Evolutionary conservation across 2,888 invertebrate species (phyloP).

Genomic region (Chloroclystis v-ata): DNA sequence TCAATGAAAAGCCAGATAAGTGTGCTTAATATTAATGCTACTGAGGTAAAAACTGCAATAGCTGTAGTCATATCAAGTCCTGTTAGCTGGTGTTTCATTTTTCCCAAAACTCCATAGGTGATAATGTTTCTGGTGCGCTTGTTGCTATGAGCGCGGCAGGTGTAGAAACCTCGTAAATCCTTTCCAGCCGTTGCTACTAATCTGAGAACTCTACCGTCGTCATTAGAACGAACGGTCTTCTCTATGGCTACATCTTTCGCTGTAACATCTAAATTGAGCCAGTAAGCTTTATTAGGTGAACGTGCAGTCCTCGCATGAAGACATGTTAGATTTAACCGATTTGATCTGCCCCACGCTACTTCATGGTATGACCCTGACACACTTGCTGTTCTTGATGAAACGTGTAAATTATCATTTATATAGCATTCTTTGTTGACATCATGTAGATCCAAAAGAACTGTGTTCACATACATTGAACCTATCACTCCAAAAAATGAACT

Average conservation of each 20-base stretch:
- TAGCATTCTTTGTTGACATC: conserved; percentile 49
- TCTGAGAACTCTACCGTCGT: conserved; percentile 57
- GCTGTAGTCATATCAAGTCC: conserved; percentile 54
- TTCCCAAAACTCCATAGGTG: conserved; percentile 65
- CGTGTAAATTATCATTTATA: conserved; percentile 48
- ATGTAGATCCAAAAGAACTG: conserved; percentile 50
- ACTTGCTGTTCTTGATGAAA: conserved; percentile 64
- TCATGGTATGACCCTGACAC: conserved; percentile 65
- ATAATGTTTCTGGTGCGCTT: conserved; percentile 55
- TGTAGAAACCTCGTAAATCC: conserved; percentile 62
- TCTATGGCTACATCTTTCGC: conserved; percentile 35
- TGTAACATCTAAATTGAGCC: conserved; percentile 56
- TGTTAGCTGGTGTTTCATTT: conserved; percentile 45
- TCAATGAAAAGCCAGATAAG: conserved; percentile 57
- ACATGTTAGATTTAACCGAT: conserved; percentile 60
- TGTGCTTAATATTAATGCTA: conserved; percentile 51
- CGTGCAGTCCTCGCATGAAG: conserved; percentile 50
- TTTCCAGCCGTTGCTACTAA: conserved; percentile 51
- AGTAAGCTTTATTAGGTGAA: conserved; percentile 47
- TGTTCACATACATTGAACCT: conserved; percentile 52
- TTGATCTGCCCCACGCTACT: conserved; percentile 59
- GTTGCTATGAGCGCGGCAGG: conserved; percentile 55
- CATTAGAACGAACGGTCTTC: conserved; percentile 45
- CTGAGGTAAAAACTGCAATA: conserved; percentile 54
- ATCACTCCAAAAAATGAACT: conserved; percentile 48